Evolutionary conservation across 1,140 invertebrate genomes (phyloP), one percentile per base, ranked within the genome.

Genomic region (Globodera ellingtonae): DNA sequence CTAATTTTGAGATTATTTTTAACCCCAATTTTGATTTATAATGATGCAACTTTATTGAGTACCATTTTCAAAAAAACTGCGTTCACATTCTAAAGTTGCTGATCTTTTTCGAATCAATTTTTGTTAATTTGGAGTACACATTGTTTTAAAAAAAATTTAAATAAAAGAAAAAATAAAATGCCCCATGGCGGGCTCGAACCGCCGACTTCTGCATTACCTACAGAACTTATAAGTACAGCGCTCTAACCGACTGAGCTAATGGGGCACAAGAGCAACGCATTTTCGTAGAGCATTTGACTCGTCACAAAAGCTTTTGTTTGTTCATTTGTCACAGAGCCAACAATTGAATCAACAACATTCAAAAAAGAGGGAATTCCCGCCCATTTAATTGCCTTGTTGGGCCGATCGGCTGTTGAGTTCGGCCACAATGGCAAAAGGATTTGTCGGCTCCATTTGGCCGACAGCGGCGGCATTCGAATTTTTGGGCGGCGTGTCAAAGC

Each of bases 201-300:
- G 78, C 56, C 78, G 78, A 79, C 78, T 48, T 79, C 56, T 75
- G 78, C 78, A 79, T 79, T 21, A 8, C 78, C 18, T 47, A 78
- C 35, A 35, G 18, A 7, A 67, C 69, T 79, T 79, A 79, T 79
- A 79, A 79, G 78, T 79, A 79, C 78, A 75, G 56, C 78, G 78
- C 78, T 71, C 78, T 79, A 79, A 79, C 78, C 78, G 73, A 79
- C 78, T 79, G 78, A 71, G 78, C 78, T 75, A 79, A 79, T 79
- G 78, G 78, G 72, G 78, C 56, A 79, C 73, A 21, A 8, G 4
- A 3, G 47, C 35, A 6, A 15, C 47, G 15, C n/a, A 56, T 2
- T 8, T 46, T 65, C 6, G 47, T 44, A 77, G 10, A 18, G 44
- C 21, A 48, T 77, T 77, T 69, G 10, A 6, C 21, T 59, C 18